phyloP scores from a whole-genome alignment of 1,140 invertebrate genomes.

The Aplysia californica region DNA sequence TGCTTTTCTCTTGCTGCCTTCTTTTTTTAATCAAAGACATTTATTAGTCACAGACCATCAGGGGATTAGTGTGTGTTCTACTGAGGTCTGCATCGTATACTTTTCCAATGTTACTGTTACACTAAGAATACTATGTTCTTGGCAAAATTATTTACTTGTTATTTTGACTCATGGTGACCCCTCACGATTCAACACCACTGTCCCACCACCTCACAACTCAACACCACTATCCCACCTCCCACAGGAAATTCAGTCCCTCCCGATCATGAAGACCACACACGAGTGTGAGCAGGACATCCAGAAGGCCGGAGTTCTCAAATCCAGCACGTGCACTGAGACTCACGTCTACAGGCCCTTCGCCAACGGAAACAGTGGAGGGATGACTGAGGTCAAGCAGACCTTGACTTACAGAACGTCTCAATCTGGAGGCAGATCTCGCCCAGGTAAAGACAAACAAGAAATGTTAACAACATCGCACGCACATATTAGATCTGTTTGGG shows the following conservation, averaged over 20 bases:
- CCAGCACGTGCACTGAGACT: constrained; percentile 79
- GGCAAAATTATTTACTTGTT: too few relatives aligned
- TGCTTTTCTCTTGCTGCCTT: background rate
- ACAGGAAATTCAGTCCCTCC: constrained; percentile 77
- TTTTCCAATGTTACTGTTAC: too few relatives aligned
- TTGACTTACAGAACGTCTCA: constrained; percentile 69
- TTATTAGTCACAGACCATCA: background rate
- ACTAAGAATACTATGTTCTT: too few relatives aligned
- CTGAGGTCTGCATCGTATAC: background rate
- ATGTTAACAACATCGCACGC: too few relatives aligned
- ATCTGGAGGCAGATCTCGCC: too few relatives aligned
- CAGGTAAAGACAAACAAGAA: too few relatives aligned
- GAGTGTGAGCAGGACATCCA: constrained; percentile 84
- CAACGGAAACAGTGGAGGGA: constrained; percentile 79
- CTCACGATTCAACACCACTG: too few relatives aligned
- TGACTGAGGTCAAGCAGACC: constrained; percentile 75
- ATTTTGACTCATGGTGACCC: too few relatives aligned
- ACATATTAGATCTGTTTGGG: too few relatives aligned
- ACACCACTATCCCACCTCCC: background rate
- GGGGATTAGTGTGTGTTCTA: background rate
- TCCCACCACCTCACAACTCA: too few relatives aligned
- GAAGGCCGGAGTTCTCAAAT: constrained; percentile 78
- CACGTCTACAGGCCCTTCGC: constrained; percentile 86
- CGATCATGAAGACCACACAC: constrained; percentile 80
- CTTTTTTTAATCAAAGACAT: background rate